These are phyloP conservation scores for Seriola quinqueradiata DNA, from an alignment of 2,113 vertebrate genomes.

Conservation along the genomic window DNA sequence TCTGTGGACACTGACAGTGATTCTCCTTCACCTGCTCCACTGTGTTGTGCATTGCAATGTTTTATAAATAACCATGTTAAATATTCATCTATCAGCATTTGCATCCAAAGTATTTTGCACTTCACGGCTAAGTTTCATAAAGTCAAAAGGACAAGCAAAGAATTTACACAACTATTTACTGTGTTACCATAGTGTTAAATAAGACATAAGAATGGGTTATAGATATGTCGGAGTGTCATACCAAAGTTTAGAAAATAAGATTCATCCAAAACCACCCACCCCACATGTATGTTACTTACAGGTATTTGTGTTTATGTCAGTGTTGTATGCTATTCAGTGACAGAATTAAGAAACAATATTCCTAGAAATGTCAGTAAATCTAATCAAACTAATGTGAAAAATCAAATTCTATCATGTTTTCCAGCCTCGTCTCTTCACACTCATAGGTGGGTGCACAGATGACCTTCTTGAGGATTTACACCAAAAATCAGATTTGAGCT, in stretches of 20 bases:
- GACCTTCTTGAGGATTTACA: too few species aligned
- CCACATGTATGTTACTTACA: too few species aligned
- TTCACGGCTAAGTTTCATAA: conserved; percentile 53
- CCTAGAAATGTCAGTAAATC: too few species aligned
- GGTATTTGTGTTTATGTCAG: too few species aligned
- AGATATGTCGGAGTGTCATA: neutral
- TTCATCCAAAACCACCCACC: too few species aligned
- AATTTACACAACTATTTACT: conserved; percentile 14
- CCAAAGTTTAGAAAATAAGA: neutral
- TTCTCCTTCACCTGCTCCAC: conserved; percentile 71
- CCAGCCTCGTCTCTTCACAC: too few species aligned
- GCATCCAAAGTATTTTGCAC: conserved; percentile 64
- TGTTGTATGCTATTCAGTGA: too few species aligned
- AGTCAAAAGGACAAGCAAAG: conserved; percentile 67
- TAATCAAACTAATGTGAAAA: too few species aligned
- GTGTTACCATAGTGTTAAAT: neutral
- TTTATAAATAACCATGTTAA: conserved; percentile 77
- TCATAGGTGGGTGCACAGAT: too few species aligned
- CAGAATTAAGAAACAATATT: too few species aligned
- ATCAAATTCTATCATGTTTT: too few species aligned
- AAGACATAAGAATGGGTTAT: neutral
- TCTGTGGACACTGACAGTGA: conserved; percentile 55
- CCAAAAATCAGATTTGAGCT: too few species aligned
- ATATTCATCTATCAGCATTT: conserved; percentile 77
- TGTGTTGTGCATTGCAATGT: conserved; percentile 48